A percentile compares a stretch with the other conserved stretches of the same genome.
These are phyloP conservation scores for Lapara coniferarum DNA, from an alignment of 2,888 invertebrate species.

Conservation along the genomic window DNA sequence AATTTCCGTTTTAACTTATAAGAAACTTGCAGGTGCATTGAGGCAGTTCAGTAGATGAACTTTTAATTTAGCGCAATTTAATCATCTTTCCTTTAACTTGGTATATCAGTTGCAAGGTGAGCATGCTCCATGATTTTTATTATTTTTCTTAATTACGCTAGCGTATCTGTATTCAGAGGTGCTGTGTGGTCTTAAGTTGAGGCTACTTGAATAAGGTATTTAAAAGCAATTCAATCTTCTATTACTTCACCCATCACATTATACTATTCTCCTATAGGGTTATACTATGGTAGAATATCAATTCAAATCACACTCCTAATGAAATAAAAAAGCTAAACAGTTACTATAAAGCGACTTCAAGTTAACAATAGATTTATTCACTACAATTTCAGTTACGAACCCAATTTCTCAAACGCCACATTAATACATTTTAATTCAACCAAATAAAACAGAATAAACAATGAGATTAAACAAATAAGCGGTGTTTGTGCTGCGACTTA, in stretches of 20 bases:
- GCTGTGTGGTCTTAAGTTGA: no score
- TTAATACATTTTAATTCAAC: background rate
- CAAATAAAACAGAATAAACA: slow-evolving; percentile 7
- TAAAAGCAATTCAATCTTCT: no score
- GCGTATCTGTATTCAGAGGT: no score
- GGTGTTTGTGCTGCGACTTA: background rate
- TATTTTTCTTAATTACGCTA: no score
- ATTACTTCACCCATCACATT: no score
- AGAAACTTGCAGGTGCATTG: slow-evolving; percentile 22
- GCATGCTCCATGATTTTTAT: no score
- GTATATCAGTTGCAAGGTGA: background rate
- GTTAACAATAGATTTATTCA: background rate
- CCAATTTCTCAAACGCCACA: background rate
- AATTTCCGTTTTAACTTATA: slow-evolving; percentile 19
- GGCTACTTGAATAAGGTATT: no score
- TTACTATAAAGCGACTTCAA: background rate
- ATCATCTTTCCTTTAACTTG: background rate
- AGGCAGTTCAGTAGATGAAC: background rate
- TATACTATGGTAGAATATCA: no score
- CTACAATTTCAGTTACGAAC: background rate
- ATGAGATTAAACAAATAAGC: slow-evolving; percentile 1
- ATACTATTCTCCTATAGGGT: no score
- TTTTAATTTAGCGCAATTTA: slow-evolving; percentile 9
- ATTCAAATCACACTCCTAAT: no score
- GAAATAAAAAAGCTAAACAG: no score